These are phyloP conservation scores for Epizoanthus illoricatus DNA, from an alignment of 92 coral and sea anemone species.

Conservation along the genomic window DNA sequence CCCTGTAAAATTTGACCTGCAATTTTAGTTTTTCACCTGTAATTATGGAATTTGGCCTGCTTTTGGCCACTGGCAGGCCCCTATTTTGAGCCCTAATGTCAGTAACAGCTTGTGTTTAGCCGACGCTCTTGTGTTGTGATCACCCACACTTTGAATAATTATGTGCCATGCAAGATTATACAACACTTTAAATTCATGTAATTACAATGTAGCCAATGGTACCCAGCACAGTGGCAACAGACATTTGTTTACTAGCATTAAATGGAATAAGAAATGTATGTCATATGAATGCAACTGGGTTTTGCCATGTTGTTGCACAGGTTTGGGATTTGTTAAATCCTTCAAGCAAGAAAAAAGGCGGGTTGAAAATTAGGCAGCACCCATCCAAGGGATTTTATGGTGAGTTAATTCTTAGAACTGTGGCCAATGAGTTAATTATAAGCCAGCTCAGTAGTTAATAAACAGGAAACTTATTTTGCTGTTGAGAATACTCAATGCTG, in stretches of 20 bases:
- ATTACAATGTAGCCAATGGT: too few relatives aligned
- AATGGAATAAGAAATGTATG: not conserved
- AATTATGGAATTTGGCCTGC: too few relatives aligned
- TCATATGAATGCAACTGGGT: not conserved
- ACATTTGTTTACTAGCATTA: not conserved
- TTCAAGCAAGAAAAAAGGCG: constrained; percentile 89
- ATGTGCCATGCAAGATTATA: too few relatives aligned
- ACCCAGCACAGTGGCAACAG: not conserved
- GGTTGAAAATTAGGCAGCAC: constrained; percentile 87
- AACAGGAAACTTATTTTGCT: not conserved
- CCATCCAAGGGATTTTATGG: constrained; percentile 89
- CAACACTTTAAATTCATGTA: too few relatives aligned
- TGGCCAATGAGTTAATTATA: not conserved
- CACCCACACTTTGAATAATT: too few relatives aligned
- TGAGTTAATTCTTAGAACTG: constrained; percentile 14
- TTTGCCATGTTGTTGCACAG: constrained; percentile 30
- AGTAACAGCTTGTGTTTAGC: too few relatives aligned
- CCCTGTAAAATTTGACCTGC: too few relatives aligned
- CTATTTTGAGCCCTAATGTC: too few relatives aligned
- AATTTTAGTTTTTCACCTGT: too few relatives aligned
- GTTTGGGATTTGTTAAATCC: constrained; percentile 87
- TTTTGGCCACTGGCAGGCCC: too few relatives aligned
- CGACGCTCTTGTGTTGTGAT: too few relatives aligned
- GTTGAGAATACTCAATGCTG: not conserved
- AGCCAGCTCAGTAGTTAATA: not conserved